Evolutionary conservation across 53 echinoderm and acorn worm species (phyloP), one percentile per base, ranked within the genome.

Genomic region (Hippasteria phrygiana): DNA sequence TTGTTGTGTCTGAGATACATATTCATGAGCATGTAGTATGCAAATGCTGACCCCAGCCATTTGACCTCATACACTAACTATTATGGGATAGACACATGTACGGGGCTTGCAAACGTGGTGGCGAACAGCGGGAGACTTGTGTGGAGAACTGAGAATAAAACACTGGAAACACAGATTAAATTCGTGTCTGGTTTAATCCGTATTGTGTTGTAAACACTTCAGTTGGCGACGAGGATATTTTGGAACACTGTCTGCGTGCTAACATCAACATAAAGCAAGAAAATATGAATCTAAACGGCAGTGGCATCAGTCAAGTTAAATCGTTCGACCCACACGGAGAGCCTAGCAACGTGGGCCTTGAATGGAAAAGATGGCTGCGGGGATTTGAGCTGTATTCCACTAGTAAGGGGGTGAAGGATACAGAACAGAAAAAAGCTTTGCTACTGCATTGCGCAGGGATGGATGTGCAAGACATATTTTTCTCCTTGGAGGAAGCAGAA

Each of bases 401-500:
- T 18, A 80, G 88, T 1, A 42, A 59, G 55, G 72, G 92, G n/a
- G 88, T 88, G 62, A 48, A 33, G 42, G 14, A 77, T 67, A 36
- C 43, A 1, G 46, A 50, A 5, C 92, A 92, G 38, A 71, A 54
- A 17, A 34, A 79, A 26, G 88, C 88, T 1, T 59, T 90, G 56
- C 80, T 92, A 38, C 42, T 88, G 34, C 91, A 91, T 50, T 91
- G 78, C 59, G 92, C 92, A n/a, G 9, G 92, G 88, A 55, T 51
- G 22, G 91, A 75, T 3, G 91, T 91, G 5, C 91, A 91, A 17
- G 77, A 87, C 13, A 91, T 91, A 0, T 86, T 75, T 53, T 63
- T 85, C 63, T 85, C 75, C 1, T 36, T 86, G 47, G 20, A 38
- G 37, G 82, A 80, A 55, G 62, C 41, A 62, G 63, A 56, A 2